A percentile compares a stretch with the other conserved stretches of the same genome.
These are phyloP conservation scores for Enhydra lutris DNA, from an alignment of 2,113 vertebrate genomes.

Conservation along the genomic window DNA sequence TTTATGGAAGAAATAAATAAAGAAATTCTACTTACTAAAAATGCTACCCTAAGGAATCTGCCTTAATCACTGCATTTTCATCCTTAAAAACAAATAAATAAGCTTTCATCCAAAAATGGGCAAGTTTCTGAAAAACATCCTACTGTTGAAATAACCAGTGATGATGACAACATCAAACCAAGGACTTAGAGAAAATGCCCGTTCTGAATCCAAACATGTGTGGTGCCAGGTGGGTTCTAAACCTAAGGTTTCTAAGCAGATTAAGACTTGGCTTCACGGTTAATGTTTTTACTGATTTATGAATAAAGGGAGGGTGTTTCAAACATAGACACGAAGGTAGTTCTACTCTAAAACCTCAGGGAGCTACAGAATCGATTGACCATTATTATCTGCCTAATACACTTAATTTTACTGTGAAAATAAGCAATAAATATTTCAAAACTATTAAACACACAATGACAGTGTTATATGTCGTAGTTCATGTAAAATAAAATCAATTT, in stretches of 20 bases:
- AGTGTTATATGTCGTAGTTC: neutral
- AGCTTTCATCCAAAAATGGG: neutral
- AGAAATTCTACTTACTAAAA: neutral
- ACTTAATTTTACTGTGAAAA: conserved; percentile 21
- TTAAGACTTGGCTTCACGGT: conserved; percentile 56
- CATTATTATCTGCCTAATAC: neutral
- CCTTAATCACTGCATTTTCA: neutral
- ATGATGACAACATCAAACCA: neutral
- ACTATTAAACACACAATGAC: neutral
- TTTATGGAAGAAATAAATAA: neutral
- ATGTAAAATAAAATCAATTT: neutral
- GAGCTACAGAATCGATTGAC: neutral
- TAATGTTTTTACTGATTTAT: neutral
- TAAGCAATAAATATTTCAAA: conserved; percentile 10
- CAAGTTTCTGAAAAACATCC: conserved; percentile 22
- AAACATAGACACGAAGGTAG: accelerated
- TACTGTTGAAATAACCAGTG: neutral
- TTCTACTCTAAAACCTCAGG: neutral
- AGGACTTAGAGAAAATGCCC: neutral
- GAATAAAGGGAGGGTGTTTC: neutral
- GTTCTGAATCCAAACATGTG: conserved; percentile 24
- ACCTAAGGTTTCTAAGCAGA: conserved; percentile 13
- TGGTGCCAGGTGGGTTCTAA: neutral
- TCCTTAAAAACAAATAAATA: neutral
- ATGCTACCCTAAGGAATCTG: neutral